Conservation (phyloP, 92 coral and sea anemone genomes). For the Parazoanthus darwini region DNA sequence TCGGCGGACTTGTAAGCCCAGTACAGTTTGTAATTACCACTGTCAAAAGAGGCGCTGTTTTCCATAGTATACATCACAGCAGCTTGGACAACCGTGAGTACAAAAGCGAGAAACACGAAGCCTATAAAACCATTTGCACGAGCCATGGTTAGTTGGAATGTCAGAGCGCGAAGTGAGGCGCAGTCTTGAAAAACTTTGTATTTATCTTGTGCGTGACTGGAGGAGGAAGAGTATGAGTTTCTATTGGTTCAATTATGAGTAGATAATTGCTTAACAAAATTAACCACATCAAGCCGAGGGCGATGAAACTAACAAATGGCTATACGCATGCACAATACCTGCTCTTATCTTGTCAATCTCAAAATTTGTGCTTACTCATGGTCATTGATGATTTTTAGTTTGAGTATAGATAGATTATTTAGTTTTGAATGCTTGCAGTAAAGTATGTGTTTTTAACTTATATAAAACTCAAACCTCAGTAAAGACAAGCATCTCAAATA, state of each 20-base stretch:
- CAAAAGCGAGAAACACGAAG: not conserved
- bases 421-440: too few species aligned
- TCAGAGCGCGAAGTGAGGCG: not conserved
- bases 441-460: too few species aligned
- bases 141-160: not conserved
- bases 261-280: not conserved
- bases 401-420: too few species aligned
- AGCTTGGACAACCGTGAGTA: not conserved
- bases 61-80: not conserved
- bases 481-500: too few species aligned
- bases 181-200: not conserved
- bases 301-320: not conserved
- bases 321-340: too few species aligned
- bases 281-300: not conserved
- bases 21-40: not conserved
- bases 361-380: too few species aligned
- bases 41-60: too few species aligned
- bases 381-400: too few species aligned
- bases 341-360: too few species aligned
- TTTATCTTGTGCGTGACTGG: not conserved
- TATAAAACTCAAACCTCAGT: too few species aligned
- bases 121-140: not conserved
- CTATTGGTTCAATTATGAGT: not conserved
- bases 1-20: not conserved
- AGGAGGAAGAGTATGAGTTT: not conserved